Conservation (phyloP, 1,140 invertebrate genomes). For the Achroia grisella region DNA sequence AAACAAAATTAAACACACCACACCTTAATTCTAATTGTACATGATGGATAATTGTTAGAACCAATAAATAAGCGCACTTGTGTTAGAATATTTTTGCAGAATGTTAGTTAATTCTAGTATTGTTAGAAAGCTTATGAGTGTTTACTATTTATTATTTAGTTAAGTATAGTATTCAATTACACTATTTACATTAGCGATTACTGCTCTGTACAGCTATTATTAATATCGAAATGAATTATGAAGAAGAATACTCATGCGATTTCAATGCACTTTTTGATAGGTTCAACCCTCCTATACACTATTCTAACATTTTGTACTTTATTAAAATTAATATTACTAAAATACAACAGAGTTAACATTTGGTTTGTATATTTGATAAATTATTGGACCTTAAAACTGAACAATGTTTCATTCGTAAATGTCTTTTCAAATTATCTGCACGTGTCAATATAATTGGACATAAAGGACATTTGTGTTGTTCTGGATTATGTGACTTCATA, state of each 20-base stretch:
- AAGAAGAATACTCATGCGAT: too few relatives aligned
- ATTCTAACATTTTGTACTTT: too few relatives aligned
- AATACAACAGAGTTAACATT: constrained; percentile 27
- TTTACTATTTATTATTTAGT: too few relatives aligned
- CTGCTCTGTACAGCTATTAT: too few relatives aligned
- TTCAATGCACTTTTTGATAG: too few relatives aligned
- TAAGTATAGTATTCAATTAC: too few relatives aligned
- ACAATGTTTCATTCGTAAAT: constrained; percentile 81
- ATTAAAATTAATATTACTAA: too few relatives aligned
- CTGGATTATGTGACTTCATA: constrained; percentile 80
- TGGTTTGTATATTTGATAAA: constrained; percentile 52
- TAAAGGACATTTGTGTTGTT: constrained; percentile 80
- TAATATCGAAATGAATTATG: too few relatives aligned
- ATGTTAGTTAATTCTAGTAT: constrained; percentile 1
- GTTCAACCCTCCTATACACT: too few relatives aligned
- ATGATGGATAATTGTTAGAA: constrained; percentile 41
- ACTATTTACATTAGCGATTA: too few relatives aligned
- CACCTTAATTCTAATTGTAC: constrained; percentile 61
- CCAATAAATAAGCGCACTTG: constrained; percentile 33
- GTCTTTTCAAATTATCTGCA: constrained; percentile 81
- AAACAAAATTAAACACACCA: constrained; percentile 51
- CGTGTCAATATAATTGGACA: constrained; percentile 80
- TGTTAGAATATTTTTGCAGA: constrained; percentile 9
- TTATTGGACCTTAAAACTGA: constrained; percentile 49
- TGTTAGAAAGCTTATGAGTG: background rate